A percentile compares a stretch with the other conserved stretches of the same genome.
Evolutionary conservation across 2,888 invertebrate species (phyloP).

Genomic region (Zygothrica quintamaculata): DNA sequence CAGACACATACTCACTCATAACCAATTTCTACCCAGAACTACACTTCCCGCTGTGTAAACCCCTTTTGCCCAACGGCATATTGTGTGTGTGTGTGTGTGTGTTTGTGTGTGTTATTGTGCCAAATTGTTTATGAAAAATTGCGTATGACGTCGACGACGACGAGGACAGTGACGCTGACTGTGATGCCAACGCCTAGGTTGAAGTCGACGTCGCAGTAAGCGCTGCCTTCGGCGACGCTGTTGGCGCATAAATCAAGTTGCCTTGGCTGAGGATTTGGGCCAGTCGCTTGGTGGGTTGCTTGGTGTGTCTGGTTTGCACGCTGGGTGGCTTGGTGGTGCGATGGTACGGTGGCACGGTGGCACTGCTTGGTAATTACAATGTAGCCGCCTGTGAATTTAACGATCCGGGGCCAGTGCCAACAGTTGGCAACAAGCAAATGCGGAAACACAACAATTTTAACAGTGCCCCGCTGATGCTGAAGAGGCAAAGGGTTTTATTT

Average conservation of each 20-base stretch:
- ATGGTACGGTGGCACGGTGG: constrained; percentile 25
- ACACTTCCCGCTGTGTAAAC: constrained; percentile 14
- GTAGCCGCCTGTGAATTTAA: constrained; percentile 81
- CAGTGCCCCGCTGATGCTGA: constrained; percentile 38
- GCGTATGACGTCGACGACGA: constrained; percentile 64
- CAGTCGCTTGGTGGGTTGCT: constrained; percentile 56
- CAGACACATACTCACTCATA: not conserved
- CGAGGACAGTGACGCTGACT: constrained; percentile 10
- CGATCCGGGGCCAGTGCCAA: constrained; percentile 61
- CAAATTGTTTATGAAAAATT: constrained; percentile 82
- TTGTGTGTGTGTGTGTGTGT: too few relatives aligned
- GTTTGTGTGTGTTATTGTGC: constrained; percentile 77
- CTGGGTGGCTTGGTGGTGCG: constrained; percentile 48
- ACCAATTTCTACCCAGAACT: not conserved
- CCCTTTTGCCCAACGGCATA: constrained; percentile 30
- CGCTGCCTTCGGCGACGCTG: constrained; percentile 54
- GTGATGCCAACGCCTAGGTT: constrained; percentile 9
- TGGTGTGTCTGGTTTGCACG: constrained; percentile 19
- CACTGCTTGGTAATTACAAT: constrained; percentile 72
- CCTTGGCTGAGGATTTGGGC: constrained; percentile 75
- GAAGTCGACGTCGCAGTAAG: constrained; percentile 17
- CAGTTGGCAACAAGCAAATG: constrained; percentile 61
- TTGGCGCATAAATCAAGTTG: constrained; percentile 76
- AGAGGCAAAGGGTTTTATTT: constrained; percentile 23
- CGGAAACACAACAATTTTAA: constrained; percentile 70